Evolutionary conservation across 2,888 invertebrate genomes (phyloP).

Genomic region (Drosophila mayaguana): DNA sequence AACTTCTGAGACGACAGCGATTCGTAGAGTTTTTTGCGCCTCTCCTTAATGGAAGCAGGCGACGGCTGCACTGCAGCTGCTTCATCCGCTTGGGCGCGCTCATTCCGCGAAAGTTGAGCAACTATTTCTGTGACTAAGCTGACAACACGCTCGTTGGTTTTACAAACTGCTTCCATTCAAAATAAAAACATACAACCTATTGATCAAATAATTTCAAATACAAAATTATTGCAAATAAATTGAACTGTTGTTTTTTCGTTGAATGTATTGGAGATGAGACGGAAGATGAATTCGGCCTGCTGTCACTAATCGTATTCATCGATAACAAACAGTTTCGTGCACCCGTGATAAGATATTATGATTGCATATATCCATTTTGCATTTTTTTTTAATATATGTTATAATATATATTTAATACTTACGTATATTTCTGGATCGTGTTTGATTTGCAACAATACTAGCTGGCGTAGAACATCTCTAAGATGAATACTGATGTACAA

Average conservation of each 20-base stretch:
- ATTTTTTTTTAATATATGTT: too few relatives aligned
- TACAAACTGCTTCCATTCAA: conserved; percentile 38
- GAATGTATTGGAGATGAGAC: conserved; percentile 23
- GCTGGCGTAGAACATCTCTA: neutral
- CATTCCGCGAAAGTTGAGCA: conserved; percentile 27
- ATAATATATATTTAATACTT: neutral
- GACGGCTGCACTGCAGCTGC: conserved; percentile 20
- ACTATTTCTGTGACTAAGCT: conserved; percentile 30
- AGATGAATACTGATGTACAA: neutral
- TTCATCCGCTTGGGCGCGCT: conserved; percentile 6
- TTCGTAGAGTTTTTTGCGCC: conserved; percentile 29
- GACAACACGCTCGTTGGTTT: conserved; percentile 20
- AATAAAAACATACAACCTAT: neutral
- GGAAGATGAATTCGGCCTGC: neutral
- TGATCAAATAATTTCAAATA: neutral
- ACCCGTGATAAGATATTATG: neutral
- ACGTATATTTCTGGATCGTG: too few relatives aligned
- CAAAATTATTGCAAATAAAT: conserved; percentile 6
- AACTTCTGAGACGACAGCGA: conserved; percentile 17
- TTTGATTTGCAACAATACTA: neutral
- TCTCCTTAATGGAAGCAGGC: conserved; percentile 14
- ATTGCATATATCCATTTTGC: neutral
- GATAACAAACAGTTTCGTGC: conserved; percentile 5
- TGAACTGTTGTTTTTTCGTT: conserved; percentile 7
- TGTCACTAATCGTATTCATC: conserved; percentile 6